These are phyloP conservation scores for Eumacrocentrus americanus DNA, from an alignment of 2,888 invertebrate genomes.

Conservation along the genomic window DNA sequence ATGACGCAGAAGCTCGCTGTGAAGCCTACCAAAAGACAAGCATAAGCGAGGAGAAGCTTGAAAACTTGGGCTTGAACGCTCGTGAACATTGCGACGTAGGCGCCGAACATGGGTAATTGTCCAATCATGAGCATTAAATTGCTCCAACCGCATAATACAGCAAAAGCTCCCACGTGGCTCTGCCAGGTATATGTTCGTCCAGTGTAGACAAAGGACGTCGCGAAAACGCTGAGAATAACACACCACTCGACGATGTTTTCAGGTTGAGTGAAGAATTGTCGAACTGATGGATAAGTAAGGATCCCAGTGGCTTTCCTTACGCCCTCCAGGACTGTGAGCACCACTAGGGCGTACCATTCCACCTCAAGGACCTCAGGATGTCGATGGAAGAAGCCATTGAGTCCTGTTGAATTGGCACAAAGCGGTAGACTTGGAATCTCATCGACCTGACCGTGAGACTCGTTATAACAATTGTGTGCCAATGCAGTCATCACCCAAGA, in stretches of 20 bases:
- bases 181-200: slow-evolving; percentile 82
- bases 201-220: slow-evolving; percentile 82
- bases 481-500: slow-evolving; percentile 81
- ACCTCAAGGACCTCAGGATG: slow-evolving; percentile 80
- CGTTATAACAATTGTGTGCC: slow-evolving; percentile 84
- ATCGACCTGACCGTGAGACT: slow-evolving; percentile 70
- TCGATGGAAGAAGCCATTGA: slow-evolving; percentile 76
- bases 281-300: slow-evolving; percentile 80
- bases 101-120: slow-evolving; percentile 84
- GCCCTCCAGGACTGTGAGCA: slow-evolving; percentile 80
- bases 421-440: slow-evolving; percentile 64
- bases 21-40: slow-evolving; percentile 83
- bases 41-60: slow-evolving; percentile 83
- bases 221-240: slow-evolving; percentile 82
- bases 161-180: slow-evolving; percentile 85
- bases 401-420: slow-evolving; percentile 72
- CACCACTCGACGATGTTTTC: slow-evolving; percentile 90
- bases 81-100: slow-evolving; percentile 90
- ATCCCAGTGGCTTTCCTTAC: slow-evolving; percentile 82
- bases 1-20: slow-evolving; percentile 88
- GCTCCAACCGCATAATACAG: slow-evolving; percentile 85
- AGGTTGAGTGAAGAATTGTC: slow-evolving; percentile 81
- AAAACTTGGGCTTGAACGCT: slow-evolving; percentile 87
- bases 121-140: slow-evolving; percentile 92
- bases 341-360: slow-evolving; percentile 83